phyloP scores from a whole-genome alignment of 2,797 vertebrate species.

The Poeciliopsis turneri region DNA sequence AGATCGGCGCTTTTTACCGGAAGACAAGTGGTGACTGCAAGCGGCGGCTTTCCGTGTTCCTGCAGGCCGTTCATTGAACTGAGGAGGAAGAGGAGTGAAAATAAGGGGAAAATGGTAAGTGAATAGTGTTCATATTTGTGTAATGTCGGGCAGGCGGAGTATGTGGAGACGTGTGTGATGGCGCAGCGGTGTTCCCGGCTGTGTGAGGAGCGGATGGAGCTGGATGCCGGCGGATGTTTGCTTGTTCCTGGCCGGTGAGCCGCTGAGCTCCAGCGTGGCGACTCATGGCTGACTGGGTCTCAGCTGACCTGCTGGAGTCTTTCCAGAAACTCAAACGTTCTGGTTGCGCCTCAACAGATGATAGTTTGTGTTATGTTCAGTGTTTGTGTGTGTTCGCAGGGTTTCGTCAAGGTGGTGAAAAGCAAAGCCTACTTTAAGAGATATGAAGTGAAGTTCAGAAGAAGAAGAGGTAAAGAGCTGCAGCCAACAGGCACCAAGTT shows the following conservation, averaged over 20 bases:
- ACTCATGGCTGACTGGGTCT: conserved; percentile 48
- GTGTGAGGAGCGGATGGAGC: conserved; percentile 46
- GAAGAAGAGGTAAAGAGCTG: conserved; percentile 88
- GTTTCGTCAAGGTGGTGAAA: conserved; percentile 98
- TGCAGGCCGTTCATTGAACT: accelerated
- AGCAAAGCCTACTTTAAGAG: conserved; percentile 99
- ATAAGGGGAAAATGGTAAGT: conserved; percentile 63
- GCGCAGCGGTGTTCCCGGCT: accelerated
- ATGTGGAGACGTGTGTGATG: accelerated
- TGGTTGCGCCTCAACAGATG: accelerated
- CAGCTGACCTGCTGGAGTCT: conserved; percentile 8
- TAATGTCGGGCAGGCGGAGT: accelerated
- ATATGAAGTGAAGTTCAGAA: conserved; percentile 98
- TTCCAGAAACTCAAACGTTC: accelerated
- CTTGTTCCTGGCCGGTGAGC: conserved; percentile 4
- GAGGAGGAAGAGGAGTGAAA: neutral
- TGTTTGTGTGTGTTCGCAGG: conserved; percentile 74
- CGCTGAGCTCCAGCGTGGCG: conserved; percentile 70
- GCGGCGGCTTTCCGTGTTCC: neutral
- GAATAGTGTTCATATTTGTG: accelerated
- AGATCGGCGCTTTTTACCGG: accelerated
- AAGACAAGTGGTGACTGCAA: accelerated
- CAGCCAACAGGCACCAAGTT: neutral
- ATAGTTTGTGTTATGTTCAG: neutral
- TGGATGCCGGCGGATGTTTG: conserved; percentile 48